Base-by-base conservation (phyloP, 92 coral and sea anemone species). In the Paramuricea clavata region DNA sequence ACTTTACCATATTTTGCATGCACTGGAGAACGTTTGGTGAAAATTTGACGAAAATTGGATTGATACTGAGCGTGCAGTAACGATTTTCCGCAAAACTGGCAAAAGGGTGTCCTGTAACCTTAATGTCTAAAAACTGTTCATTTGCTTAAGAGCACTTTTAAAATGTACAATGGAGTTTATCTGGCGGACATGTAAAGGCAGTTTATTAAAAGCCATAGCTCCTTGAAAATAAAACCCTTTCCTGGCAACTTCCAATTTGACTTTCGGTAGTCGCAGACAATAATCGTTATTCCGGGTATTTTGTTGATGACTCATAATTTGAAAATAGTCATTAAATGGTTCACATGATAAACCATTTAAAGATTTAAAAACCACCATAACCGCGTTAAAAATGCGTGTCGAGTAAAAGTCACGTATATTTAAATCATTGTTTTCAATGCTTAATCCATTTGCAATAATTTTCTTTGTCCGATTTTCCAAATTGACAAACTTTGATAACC, bases 261-360 rank as follows among this genome's bases (percentile, higher is more conserved):
- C 80, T 42, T 74, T 74, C 12, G 80, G 59, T 74, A 74, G 56
- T 8, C 26, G 57, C 59, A 42, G 57, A 25, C 80, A 41, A 25
- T 74, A 19, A 19, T 42, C 32, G 32, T 74, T 74, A 74, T 44
- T 74, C 6, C 80, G 54, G 9, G 80, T 43, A 41, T 26, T 74
- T 74, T 74, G 27, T 74, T 74, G 54, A 21, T 74, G 80, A 74
- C 56, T 74, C 54, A 43, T 36, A 19, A 49, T 74, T 74, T 41
- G 56, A 74, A 74, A 49, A 6, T 62, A 62, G 70, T 62, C 21
- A 28, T 62, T 62, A 62, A 62, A 62, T 62, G 70, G 70, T 23
- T 25, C 56, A 42, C 80, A 74, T 74, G 57, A 41, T n/a, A 36
- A 16, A 21, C 80, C 56, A 74, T 50, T 50, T 50, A 50, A 12